Evolutionary conservation across 92 coral and sea anemone species (phyloP).

Genomic region (Plumapathes pennacea): DNA sequence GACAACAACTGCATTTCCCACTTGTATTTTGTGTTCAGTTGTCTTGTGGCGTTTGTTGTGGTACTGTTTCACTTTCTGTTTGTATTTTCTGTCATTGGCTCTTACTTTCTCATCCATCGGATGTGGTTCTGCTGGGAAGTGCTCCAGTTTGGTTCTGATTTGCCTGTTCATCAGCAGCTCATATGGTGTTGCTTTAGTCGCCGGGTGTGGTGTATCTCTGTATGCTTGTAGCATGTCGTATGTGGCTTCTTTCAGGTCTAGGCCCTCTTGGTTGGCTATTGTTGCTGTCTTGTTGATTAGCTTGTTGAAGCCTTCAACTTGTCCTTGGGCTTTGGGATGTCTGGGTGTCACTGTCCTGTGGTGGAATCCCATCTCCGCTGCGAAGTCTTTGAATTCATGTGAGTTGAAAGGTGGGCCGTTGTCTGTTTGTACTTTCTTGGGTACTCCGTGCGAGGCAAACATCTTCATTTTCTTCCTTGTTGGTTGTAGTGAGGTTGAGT

Average conservation of each 20-base stretch:
- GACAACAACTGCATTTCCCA: slow-evolving; percentile 56
- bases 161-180: slow-evolving; percentile 49
- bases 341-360: slow-evolving; percentile 44
- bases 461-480: slow-evolving; percentile 24
- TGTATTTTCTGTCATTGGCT: slow-evolving; percentile 48
- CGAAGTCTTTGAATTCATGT: slow-evolving; percentile 18
- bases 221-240: slow-evolving; percentile 58
- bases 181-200: slow-evolving; percentile 52
- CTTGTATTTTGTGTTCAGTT: slow-evolving; percentile 25
- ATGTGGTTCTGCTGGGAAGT: slow-evolving; percentile 37
- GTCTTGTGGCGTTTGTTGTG: slow-evolving; percentile 48
- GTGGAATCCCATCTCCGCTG: slow-evolving; percentile 24
- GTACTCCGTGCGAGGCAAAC: slow-evolving; percentile 22
- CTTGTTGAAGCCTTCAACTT: slow-evolving; percentile 56
- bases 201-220: slow-evolving; percentile 57
- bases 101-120: slow-evolving; percentile 29
- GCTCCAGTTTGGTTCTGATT: slow-evolving; percentile 51
- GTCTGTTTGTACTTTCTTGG: slow-evolving; percentile 33
- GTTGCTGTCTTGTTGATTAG: slow-evolving; percentile 45
- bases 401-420: slow-evolving; percentile 62
- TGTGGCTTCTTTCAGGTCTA: slow-evolving; percentile 34
- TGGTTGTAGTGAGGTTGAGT: slow-evolving; percentile 11
- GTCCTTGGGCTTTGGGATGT: slow-evolving; percentile 58
- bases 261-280: slow-evolving; percentile 25
- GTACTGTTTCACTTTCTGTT: slow-evolving; percentile 33